Base-by-base conservation (phyloP, 1,140 invertebrate species). In the Antheraea pernyi region DNA sequence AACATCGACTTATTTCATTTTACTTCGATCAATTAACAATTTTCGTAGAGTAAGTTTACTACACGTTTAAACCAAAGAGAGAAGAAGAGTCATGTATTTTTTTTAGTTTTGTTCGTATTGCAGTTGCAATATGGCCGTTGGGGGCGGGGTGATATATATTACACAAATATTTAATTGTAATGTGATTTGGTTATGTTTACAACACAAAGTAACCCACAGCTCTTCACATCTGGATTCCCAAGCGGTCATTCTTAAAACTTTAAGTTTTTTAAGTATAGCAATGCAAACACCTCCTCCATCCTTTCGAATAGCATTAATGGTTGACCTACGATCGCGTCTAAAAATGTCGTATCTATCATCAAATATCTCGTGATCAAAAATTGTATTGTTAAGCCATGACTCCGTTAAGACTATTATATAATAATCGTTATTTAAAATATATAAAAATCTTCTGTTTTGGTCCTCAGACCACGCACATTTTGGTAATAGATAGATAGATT, bases 181-280 rank as follows among this genome's bases (percentile, higher is more conserved):
- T 39, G 58, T 16, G 13, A 13, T 59, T 7, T 5, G 65, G 13
- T 37, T 46, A 59, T 46, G 19, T 16, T 9, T 22, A 8, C 60
- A 48, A 11, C 71, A 59, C 3, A 73, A n/a, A n/a, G n/a, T n/a
- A 19, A 36, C 19, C 70, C 75, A 77, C 3, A 76, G n/a, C 37
- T 76, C 71, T 39, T 76, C 71, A 48, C 63, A 73, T 61, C 65
- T 42, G n/a, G 60, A 70, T 60, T 76, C 71, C 63, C 53, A 71
- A 13, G 11, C 18, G 18, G 9, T 19, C 16, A 70, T 18, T 37
- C 71, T 10, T 3, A 39, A n/a, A 7, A 65, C 18, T 9, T 48
- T 68, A 37, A 71, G n/a, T 22, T 48, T 59, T 46, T 72, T 75
- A 19, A 39, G 42, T 16, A 75, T 60, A 1, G 73, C 67, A 48